phyloP scores from a whole-genome alignment of 2,888 invertebrate species.

The Caenorhabditis zanzibari region DNA sequence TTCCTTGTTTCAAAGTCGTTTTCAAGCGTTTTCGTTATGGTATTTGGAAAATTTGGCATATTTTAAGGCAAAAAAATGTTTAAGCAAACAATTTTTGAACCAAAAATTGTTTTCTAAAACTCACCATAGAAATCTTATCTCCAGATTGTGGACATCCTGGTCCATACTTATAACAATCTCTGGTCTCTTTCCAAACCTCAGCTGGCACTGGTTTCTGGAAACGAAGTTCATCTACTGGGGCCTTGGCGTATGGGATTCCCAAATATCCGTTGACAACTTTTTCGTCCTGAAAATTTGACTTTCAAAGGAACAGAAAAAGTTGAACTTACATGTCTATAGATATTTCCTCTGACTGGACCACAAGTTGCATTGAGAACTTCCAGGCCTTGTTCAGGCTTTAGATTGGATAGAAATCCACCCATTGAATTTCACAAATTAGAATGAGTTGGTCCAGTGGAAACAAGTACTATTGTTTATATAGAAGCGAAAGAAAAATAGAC shows the following conservation, averaged over 20 bases:
- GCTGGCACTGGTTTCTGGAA: conserved; percentile 32
- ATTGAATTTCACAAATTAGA: background rate
- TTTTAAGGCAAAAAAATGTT: no score
- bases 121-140: conserved; percentile 7
- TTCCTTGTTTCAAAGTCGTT: no score
- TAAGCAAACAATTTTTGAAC: background rate
- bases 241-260: conserved; percentile 39
- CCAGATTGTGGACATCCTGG: conserved; percentile 66
- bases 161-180: conserved; percentile 67
- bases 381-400: conserved; percentile 32
- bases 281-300: conserved; percentile 14
- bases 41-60: no score
- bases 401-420: conserved; percentile 48
- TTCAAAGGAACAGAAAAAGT: background rate
- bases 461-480: background rate
- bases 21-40: no score
- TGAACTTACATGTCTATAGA: conserved; percentile 52
- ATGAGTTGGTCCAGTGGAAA: background rate
- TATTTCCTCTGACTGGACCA: conserved; percentile 46
- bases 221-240: conserved; percentile 7
- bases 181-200: conserved; percentile 55
- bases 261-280: conserved; percentile 37
- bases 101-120: no score
- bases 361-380: conserved; percentile 39
- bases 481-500: background rate